phyloP scores from a whole-genome alignment of 64 coral and sea anemone genomes.

The Dendronephthya gigantea region DNA sequence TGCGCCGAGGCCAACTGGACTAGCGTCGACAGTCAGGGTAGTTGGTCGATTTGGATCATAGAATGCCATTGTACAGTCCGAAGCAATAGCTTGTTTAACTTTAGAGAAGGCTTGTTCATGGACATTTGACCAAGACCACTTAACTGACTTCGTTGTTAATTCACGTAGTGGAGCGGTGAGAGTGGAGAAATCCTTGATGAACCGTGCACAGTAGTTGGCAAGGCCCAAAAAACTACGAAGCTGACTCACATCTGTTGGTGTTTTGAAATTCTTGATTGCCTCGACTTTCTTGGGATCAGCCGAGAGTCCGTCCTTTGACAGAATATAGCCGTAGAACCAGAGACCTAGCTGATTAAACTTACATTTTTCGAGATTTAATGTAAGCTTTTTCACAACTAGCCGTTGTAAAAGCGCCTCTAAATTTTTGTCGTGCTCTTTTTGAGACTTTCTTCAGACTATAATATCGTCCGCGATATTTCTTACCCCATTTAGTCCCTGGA shows the following conservation, averaged over 20 bases:
- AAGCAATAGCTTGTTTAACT: background rate
- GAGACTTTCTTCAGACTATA: background rate
- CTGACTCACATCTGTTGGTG: background rate
- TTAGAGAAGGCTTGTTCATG: background rate
- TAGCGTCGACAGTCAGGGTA: background rate
- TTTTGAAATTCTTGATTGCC: constrained; percentile 1
- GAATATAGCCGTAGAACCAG: background rate
- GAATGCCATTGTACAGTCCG: background rate
- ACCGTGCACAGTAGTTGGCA: background rate
- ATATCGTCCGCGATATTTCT: background rate
- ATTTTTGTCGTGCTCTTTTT: background rate
- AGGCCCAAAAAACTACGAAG: background rate
- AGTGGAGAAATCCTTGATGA: background rate
- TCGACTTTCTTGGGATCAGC: background rate
- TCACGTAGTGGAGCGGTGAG: background rate
- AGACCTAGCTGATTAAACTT: background rate
- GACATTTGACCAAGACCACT: background rate
- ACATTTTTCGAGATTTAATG: background rate
- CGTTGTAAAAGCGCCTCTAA: background rate
- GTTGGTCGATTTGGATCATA: background rate
- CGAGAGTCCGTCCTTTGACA: background rate
- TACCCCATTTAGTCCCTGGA: background rate
- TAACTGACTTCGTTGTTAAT: background rate
- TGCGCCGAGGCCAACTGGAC: background rate
- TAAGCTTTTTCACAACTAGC: too few relatives aligned